A percentile compares a stretch with the other conserved stretches of the same genome.
These are phyloP conservation scores for Hylomyscus alleni DNA, from an alignment of 2,797 vertebrate species.

Conservation along the genomic window DNA sequence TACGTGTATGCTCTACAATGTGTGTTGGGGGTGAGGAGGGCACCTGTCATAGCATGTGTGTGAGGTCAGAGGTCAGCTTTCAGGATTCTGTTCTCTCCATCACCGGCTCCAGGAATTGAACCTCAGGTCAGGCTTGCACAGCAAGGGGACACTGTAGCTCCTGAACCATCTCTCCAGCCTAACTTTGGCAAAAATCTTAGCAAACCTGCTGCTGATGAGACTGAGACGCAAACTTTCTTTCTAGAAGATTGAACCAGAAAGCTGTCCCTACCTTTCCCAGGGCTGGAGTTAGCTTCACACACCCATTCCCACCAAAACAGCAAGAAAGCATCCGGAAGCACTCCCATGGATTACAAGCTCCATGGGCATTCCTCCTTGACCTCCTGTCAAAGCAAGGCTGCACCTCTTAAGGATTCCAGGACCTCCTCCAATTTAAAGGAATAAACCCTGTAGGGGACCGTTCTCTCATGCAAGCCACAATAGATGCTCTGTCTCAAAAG, in stretches of 20 bases:
- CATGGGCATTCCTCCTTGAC: neutral
- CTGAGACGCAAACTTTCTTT: constrained; percentile 28
- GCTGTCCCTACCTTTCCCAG: neutral
- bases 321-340: neutral
- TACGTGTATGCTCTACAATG: neutral
- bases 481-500: neutral
- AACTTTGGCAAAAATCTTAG: neutral
- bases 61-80: neutral
- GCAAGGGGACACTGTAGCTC: neutral
- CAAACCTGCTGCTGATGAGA: constrained; percentile 4
- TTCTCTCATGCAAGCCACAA: neutral
- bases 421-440: neutral
- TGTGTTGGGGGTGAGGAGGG: neutral
- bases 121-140: neutral
- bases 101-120: too few relatives aligned
- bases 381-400: neutral
- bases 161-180: neutral
- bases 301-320: neutral
- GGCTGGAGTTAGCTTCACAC: neutral
- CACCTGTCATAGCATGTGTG: neutral
- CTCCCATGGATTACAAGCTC: neutral
- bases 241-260: constrained; percentile 9
- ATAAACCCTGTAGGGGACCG: neutral
- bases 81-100: neutral
- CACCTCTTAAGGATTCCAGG: neutral